Conservation (phyloP, 1,140 invertebrate species). For the Drosophila azteca region DNA sequence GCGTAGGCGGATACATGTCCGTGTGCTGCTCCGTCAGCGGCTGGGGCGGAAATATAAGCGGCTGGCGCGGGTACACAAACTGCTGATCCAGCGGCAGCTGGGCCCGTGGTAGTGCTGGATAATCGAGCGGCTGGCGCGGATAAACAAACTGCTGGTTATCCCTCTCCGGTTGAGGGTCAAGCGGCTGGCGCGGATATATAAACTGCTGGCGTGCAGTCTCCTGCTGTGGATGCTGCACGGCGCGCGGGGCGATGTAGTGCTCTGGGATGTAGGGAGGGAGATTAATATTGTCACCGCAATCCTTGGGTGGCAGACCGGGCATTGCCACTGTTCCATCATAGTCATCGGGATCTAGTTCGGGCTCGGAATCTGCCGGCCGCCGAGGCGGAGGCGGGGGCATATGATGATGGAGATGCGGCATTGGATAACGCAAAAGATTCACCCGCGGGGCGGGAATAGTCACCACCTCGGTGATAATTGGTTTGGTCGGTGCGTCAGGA, state of each 20-base stretch:
- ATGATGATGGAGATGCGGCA: background rate
- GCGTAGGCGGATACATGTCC: background rate
- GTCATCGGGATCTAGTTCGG: background rate
- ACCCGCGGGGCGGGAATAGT: slow-evolving; percentile 35
- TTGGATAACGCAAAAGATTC: background rate
- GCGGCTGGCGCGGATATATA: background rate
- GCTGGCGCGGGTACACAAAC: background rate
- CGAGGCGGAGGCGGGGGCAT: background rate
- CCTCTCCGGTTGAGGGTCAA: background rate
- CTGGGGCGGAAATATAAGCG: background rate
- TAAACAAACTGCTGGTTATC: too few relatives aligned
- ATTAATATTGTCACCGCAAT: too few relatives aligned
- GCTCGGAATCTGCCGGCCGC: too few relatives aligned
- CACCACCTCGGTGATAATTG: slow-evolving; percentile 41
- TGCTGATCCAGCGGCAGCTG: too few relatives aligned
- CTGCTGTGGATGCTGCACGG: background rate
- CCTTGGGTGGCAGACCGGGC: too few relatives aligned
- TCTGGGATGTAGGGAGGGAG: slow-evolving; percentile 8
- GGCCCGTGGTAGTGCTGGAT: background rate
- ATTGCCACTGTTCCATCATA: slow-evolving; percentile 2
- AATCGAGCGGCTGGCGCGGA: background rate
- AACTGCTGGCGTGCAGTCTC: too few relatives aligned
- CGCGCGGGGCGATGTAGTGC: slow-evolving; percentile 2
- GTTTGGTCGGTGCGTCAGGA: slow-evolving; percentile 29
- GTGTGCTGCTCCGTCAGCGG: too few relatives aligned